These are phyloP conservation scores for Chrysotoxum bicinctum DNA, from an alignment of 2,888 invertebrate species.

Conservation along the genomic window DNA sequence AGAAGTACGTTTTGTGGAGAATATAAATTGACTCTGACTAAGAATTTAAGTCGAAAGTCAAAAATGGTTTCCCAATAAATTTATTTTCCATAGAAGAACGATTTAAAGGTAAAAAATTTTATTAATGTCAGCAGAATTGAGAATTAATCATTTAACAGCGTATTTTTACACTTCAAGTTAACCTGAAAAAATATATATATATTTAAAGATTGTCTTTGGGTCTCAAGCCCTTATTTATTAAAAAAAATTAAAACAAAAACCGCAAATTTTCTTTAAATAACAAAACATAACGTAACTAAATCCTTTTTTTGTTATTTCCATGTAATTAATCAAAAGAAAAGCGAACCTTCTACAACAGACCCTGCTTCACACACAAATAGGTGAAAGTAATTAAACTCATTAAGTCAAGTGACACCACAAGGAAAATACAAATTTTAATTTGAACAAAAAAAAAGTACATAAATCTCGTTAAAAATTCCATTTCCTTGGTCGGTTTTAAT, in stretches of 20 bases:
- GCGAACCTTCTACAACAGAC: neutral
- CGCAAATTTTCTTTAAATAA: neutral
- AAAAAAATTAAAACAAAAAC: neutral
- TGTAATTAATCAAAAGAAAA: neutral
- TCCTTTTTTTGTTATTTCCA: neutral
- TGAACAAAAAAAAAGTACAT: conserved; percentile 20
- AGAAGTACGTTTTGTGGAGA: too few relatives aligned
- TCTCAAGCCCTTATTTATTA: neutral
- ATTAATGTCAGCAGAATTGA: neutral
- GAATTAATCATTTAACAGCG: neutral
- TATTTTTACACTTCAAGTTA: too few relatives aligned
- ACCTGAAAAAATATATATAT: too few relatives aligned
- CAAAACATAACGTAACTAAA: neutral
- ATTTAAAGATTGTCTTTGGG: neutral
- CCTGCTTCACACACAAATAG: neutral
- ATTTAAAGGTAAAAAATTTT: neutral
- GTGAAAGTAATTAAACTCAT: conserved; percentile 39
- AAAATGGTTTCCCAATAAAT: too few relatives aligned
- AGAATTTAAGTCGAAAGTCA: too few relatives aligned
- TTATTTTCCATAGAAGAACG: neutral
- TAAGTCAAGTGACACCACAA: conserved; percentile 23
- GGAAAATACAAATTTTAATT: conserved; percentile 4
- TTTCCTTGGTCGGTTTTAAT: conserved; percentile 53
- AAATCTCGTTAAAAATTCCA: conserved; percentile 58
- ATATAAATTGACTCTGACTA: too few relatives aligned